Evolutionary conservation across 2,888 invertebrate genomes (phyloP).

Genomic region (Abscondita cerata): DNA sequence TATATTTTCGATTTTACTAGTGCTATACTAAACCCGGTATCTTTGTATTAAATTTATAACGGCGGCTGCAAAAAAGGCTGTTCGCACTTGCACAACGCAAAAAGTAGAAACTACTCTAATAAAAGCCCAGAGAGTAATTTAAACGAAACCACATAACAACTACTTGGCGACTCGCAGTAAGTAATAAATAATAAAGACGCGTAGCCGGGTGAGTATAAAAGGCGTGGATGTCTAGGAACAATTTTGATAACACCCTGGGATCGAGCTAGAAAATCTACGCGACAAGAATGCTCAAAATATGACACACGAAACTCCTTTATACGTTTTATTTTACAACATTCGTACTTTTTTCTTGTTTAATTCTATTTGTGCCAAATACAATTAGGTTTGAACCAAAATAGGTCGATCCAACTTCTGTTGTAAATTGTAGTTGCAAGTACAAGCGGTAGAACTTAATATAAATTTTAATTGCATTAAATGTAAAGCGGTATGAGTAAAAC

Average conservation of each 20-base stretch:
- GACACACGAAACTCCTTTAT: not conserved
- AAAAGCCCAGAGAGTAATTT: conserved; percentile 4
- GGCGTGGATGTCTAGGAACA: conserved; percentile 4
- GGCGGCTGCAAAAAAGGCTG: not conserved
- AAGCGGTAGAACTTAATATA: no score
- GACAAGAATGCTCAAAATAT: not conserved
- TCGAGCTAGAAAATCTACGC: conserved; percentile 9
- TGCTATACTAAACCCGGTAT: no score
- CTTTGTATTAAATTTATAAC: conserved; percentile 6
- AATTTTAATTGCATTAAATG: no score
- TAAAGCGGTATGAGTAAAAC: no score
- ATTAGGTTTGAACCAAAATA: no score
- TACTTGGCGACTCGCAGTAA: conserved; percentile 5
- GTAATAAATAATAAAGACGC: conserved; percentile 9
- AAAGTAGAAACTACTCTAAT: not conserved
- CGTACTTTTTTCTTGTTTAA: not conserved
- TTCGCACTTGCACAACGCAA: not conserved
- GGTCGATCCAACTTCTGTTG: no score
- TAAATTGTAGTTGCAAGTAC: no score
- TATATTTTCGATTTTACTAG: no score
- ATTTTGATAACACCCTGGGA: conserved; percentile 6
- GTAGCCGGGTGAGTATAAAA: conserved; percentile 1
- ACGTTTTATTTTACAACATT: not conserved
- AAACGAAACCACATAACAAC: conserved; percentile 7
- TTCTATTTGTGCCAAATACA: no score